Base-by-base conservation (phyloP, 2,113 vertebrate genomes). In the Scytalopus superciliaris region DNA sequence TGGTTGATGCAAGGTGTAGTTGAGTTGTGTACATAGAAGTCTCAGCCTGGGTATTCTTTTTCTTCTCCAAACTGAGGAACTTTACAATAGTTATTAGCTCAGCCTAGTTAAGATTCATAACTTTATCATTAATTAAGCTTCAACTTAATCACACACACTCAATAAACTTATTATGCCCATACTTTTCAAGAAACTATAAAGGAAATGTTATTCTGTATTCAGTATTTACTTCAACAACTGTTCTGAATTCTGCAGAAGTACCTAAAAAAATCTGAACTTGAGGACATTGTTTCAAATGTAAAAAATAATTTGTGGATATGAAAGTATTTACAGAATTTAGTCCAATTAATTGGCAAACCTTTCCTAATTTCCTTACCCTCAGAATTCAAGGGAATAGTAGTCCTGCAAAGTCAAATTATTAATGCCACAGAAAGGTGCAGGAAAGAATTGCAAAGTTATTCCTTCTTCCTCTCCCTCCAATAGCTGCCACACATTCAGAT, bases 231-330 rank as follows among this genome's bases (percentile, higher is more conserved):
- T 83, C n/a, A 42, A 16, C 22, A 81, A 12, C 25, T 77, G 56
- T 27, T 74, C 60, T 68, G 35, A 82, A 79, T 79, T 89, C 57
- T 90, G 52, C 10, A 75, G 24, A 75, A 85, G 13, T 44, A 67
- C 9, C 21, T 37, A n/a, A 40, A 73, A 44, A 93, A 13, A 7
- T 73, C 14, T 60, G 24, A 83, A n/a, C 50, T 24, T 89, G 27
- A 19, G 8, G 6, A 6, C 45, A 39, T 37, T 64, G 6, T 50
- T 94, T 66, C 7, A 33, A 63, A 9, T 23, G 7, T 30, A 82
- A 84, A 30, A 52, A 27, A 14, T 10, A 0, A 0, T 40, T 63
- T 0, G 21, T 40, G 28, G 37, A 52, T 31, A 11, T 53, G 14
- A 16, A 86, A 62, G 10, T 56, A 47, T 69, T 66, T 77, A 45